Conservation (phyloP, 2,888 invertebrate species). For the Apotomis turbidana region DNA sequence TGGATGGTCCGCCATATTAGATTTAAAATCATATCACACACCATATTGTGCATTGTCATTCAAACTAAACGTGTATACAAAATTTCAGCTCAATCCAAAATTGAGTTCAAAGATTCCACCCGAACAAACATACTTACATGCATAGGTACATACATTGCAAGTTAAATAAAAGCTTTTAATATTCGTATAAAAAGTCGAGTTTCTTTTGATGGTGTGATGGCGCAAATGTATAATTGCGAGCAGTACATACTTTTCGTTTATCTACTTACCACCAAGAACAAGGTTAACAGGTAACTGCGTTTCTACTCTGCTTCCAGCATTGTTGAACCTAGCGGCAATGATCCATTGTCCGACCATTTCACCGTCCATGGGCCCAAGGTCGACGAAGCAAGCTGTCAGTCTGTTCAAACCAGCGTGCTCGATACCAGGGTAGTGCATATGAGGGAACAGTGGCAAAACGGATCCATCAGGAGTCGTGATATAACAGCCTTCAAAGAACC, state of each 20-base stretch:
- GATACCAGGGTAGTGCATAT: slow-evolving; percentile 48
- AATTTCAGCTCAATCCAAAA: no score
- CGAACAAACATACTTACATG: no score
- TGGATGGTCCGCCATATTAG: no score
- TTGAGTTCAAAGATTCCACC: no score
- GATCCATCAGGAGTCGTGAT: slow-evolving; percentile 58
- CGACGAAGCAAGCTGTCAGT: slow-evolving; percentile 24
- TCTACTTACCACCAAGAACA: slow-evolving; percentile 26
- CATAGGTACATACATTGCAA: no score
- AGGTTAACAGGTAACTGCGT: slow-evolving; percentile 33
- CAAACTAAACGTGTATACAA: no score
- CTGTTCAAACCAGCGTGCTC: slow-evolving; percentile 29
- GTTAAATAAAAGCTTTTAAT: no score
- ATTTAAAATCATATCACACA: no score
- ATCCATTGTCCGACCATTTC: slow-evolving; percentile 38
- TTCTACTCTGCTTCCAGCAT: slow-evolving; percentile 37
- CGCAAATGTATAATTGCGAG: background rate
- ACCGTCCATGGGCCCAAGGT: slow-evolving; percentile 36
- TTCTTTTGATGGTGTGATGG: no score
- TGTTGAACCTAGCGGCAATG: slow-evolving; percentile 31
- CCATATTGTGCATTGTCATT: no score
- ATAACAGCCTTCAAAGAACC: slow-evolving; percentile 51
- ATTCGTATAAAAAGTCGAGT: no score
- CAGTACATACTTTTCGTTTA: background rate
- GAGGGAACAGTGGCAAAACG: slow-evolving; percentile 45